These are phyloP conservation scores for Heliconius charithonia DNA, from an alignment of 2,888 invertebrate species.

Conservation along the genomic window DNA sequence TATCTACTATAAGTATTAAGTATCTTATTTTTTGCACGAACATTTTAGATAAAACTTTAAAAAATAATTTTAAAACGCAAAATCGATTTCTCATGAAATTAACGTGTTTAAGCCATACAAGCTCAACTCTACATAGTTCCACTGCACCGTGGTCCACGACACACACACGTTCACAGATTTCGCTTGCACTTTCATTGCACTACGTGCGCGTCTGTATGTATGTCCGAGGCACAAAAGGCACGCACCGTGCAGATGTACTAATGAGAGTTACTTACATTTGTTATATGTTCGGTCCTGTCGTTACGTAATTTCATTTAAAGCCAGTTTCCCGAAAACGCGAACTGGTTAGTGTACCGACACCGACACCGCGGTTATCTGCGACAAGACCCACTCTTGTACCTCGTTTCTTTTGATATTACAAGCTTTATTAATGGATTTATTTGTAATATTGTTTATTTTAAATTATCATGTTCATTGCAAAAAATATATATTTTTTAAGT, in stretches of 20 bases:
- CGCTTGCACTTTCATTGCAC: conserved; percentile 14
- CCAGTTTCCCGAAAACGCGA: conserved; percentile 7
- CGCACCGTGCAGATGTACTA: not conserved
- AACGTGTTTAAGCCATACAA: not conserved
- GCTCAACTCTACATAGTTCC: not conserved
- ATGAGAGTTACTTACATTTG: not conserved
- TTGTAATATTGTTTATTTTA: too few species aligned
- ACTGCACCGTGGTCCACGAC: not conserved
- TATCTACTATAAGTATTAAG: not conserved
- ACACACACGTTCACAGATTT: not conserved
- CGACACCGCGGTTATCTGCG: not conserved
- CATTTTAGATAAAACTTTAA: not conserved
- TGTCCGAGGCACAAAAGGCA: not conserved
- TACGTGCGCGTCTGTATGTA: not conserved
- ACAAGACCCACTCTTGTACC: not conserved
- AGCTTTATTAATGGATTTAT: not conserved
- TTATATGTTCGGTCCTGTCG: not conserved
- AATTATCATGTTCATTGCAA: too few species aligned
- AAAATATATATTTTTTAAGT: too few species aligned
- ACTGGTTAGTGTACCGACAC: not conserved
- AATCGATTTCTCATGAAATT: not conserved
- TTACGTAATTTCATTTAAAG: conserved; percentile 12
- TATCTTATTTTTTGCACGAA: not conserved
- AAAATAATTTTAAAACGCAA: not conserved
- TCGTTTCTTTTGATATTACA: not conserved